Evolutionary conservation across 2,113 vertebrate species (phyloP).

Genomic region (Bufo bufo): DNA sequence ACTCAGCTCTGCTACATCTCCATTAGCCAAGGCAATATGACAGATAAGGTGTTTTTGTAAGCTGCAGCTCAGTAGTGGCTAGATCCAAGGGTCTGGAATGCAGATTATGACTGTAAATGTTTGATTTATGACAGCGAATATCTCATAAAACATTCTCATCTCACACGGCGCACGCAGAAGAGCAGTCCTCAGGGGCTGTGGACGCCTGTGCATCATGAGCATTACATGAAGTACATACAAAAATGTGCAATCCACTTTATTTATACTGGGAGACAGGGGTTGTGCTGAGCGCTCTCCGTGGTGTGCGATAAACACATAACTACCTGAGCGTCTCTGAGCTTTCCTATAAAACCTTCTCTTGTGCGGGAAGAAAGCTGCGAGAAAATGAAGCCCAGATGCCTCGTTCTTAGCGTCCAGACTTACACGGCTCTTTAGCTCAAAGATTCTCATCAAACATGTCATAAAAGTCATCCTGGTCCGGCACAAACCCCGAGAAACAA

Average conservation of each 20-base stretch:
- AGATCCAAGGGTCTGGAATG: not conserved
- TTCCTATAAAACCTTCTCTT: conserved; percentile 18
- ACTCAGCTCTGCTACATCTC: not conserved
- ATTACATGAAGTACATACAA: conserved; percentile 16
- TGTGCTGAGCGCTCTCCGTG: not conserved
- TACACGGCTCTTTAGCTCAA: conserved; percentile 34
- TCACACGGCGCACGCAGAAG: not conserved
- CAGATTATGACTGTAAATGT: not conserved
- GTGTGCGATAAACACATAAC: conserved; percentile 51
- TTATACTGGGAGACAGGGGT: conserved; percentile 3
- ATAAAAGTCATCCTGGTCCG: not conserved
- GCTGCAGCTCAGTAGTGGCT: not conserved
- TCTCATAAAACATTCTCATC: not conserved
- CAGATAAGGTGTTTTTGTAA: not conserved
- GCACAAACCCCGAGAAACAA: not conserved
- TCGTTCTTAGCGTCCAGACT: conserved; percentile 33
- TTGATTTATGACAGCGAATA: not conserved
- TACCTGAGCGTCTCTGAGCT: conserved; percentile 19
- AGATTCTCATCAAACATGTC: conserved; percentile 30
- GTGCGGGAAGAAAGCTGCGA: conserved; percentile 20
- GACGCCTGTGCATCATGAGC: not conserved
- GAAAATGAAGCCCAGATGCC: conserved; percentile 40
- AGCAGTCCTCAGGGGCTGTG: not conserved
- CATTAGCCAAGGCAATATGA: not conserved
- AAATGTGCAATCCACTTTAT: conserved; percentile 28